phyloP scores from a whole-genome alignment of 2,888 invertebrate species.

The Microctonus brassicae region DNA sequence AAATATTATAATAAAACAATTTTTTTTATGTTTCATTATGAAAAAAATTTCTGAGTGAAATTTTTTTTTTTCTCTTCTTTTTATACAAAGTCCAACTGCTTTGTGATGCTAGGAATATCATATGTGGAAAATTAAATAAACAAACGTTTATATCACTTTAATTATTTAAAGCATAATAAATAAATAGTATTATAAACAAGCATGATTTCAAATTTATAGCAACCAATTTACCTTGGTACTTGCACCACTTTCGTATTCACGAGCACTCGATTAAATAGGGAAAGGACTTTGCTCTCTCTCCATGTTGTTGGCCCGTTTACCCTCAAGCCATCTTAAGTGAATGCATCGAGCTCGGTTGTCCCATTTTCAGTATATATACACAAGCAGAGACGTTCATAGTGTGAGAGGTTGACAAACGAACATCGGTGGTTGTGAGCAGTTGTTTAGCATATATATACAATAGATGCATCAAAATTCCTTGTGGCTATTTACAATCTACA shows the following conservation, averaged over 20 bases:
- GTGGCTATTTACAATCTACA: neutral
- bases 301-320: neutral
- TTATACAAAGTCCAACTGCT: too few species aligned
- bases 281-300: slow-evolving; percentile 11
- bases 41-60: too few species aligned
- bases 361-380: slow-evolving; percentile 1
- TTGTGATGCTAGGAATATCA: neutral
- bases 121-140: neutral
- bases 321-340: neutral
- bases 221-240: slow-evolving; percentile 16
- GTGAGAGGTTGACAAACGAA: slow-evolving; percentile 3
- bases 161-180: neutral
- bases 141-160: neutral
- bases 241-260: slow-evolving; percentile 13
- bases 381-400: neutral
- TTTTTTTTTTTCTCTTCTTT: too few species aligned
- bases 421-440: neutral
- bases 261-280: slow-evolving; percentile 18
- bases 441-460: neutral
- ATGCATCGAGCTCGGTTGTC: neutral
- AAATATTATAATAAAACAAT: too few species aligned
- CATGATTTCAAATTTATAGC: slow-evolving; percentile 11
- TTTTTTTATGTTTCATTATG: too few species aligned
- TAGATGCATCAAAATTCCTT: neutral
- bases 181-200: neutral